Percentiles rank a stretch among this genome's conserved stretches.
These are phyloP conservation scores for Oceanodroma tethys DNA, from an alignment of 2,113 vertebrate species.

Conservation along the genomic window DNA sequence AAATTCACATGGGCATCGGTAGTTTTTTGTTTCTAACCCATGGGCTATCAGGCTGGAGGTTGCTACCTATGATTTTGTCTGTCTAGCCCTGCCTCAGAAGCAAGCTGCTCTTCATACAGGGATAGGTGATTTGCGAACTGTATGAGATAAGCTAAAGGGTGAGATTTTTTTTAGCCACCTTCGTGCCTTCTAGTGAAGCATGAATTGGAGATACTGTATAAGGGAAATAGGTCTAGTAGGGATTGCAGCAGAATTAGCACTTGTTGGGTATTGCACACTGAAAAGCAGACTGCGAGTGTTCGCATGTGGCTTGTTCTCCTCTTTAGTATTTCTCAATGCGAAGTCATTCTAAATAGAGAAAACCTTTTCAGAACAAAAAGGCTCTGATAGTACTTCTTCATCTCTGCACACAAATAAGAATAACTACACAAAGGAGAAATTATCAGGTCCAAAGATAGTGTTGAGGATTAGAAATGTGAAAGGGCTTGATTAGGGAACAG, in stretches of 20 bases:
- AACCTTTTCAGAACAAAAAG: background rate
- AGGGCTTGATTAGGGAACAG: background rate
- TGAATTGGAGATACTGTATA: background rate
- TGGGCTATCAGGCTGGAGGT: background rate
- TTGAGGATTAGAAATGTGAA: background rate
- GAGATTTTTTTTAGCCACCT: background rate
- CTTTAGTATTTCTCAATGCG: background rate
- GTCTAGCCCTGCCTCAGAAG: background rate
- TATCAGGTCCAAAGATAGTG: background rate
- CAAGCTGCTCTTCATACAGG: background rate
- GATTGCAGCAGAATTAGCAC: background rate
- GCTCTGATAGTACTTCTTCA: background rate
- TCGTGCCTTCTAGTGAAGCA: background rate
- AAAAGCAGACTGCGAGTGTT: background rate
- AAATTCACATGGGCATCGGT: rapidly evolving
- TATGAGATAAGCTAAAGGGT: background rate
- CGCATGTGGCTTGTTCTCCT: background rate
- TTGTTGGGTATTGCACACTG: background rate
- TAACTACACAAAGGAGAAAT: background rate
- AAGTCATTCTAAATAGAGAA: background rate
- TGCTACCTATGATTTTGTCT: background rate
- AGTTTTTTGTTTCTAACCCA: background rate
- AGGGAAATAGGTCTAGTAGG: background rate
- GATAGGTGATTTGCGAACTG: background rate
- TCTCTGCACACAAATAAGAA: background rate